Evolutionary conservation across 2,797 vertebrate genomes (phyloP).

Genomic region (Danio tinwini): DNA sequence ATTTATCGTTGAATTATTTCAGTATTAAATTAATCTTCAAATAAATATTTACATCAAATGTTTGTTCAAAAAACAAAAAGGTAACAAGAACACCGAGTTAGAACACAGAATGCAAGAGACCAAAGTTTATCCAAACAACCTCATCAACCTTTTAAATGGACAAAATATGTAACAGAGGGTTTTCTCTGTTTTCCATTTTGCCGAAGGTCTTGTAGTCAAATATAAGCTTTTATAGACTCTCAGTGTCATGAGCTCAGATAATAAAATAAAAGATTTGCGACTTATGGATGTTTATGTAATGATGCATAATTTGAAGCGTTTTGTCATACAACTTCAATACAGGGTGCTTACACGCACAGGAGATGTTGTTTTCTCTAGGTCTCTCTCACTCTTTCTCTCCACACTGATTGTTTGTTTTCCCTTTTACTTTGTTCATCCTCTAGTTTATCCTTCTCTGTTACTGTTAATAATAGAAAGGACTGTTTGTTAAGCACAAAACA

Average conservation of each 20-base stretch:
- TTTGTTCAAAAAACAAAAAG: not conserved
- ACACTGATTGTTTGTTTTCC: slow-evolving; percentile 1
- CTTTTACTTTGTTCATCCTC: slow-evolving; percentile 1
- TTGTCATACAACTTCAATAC: not conserved
- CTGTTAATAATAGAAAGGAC: slow-evolving; percentile 26
- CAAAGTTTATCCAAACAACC: not conserved
- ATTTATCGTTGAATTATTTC: too few relatives aligned
- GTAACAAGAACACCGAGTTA: not conserved
- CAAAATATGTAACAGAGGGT: not conserved
- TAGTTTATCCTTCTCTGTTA: slow-evolving; percentile 15
- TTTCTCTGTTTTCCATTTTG: not conserved
- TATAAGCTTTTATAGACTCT: not conserved
- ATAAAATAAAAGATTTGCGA: not conserved
- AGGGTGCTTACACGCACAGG: not conserved
- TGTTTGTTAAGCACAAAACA: not conserved
- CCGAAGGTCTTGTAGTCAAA: not conserved
- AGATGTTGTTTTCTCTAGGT: not conserved
- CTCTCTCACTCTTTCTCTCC: not conserved
- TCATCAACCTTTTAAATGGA: not conserved
- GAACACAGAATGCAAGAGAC: not conserved
- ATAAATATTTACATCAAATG: not conserved
- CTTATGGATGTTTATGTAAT: not conserved
- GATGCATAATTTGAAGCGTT: not conserved
- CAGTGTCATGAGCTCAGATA: not conserved
- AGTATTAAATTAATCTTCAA: too few relatives aligned